Evolutionary conservation across 2,888 invertebrate genomes (phyloP).

Genomic region (Halictus ligatus): DNA sequence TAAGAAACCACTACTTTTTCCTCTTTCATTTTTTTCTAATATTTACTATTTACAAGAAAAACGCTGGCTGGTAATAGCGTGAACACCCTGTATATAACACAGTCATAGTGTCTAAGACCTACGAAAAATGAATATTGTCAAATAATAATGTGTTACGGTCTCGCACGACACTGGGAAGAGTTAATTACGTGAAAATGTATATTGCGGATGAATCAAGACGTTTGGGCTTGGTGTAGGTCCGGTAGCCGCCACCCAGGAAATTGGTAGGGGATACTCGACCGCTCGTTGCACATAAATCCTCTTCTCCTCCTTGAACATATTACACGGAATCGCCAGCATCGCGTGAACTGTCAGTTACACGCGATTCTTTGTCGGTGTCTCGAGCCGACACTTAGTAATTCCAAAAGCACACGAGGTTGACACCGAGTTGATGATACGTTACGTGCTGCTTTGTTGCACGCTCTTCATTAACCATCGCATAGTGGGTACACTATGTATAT

Average conservation of each 20-base stretch:
- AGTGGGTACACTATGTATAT: not conserved
- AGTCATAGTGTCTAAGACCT: too few relatives aligned
- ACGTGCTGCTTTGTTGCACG: not conserved
- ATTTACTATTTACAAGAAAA: too few relatives aligned
- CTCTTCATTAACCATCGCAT: not conserved
- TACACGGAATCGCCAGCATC: not conserved
- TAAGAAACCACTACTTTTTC: too few relatives aligned
- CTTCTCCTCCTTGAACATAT: not conserved
- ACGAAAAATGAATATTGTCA: too few relatives aligned
- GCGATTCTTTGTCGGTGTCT: conserved; percentile 12
- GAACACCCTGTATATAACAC: too few relatives aligned
- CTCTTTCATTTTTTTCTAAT: too few relatives aligned
- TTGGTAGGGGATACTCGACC: conserved; percentile 4
- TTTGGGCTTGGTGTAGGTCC: not conserved
- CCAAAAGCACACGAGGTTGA: not conserved
- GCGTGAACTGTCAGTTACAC: conserved; percentile 14
- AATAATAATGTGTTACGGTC: not conserved
- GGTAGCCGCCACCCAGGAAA: not conserved
- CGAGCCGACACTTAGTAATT: not conserved
- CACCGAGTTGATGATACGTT: not conserved
- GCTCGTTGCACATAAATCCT: not conserved
- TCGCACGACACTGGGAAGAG: not conserved
- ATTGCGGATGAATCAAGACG: not conserved
- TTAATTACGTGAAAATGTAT: not conserved
- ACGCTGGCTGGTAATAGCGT: too few relatives aligned